Evolutionary conservation across 2,797 vertebrate genomes (phyloP).

Genomic region (Protonibea diacanthus): DNA sequence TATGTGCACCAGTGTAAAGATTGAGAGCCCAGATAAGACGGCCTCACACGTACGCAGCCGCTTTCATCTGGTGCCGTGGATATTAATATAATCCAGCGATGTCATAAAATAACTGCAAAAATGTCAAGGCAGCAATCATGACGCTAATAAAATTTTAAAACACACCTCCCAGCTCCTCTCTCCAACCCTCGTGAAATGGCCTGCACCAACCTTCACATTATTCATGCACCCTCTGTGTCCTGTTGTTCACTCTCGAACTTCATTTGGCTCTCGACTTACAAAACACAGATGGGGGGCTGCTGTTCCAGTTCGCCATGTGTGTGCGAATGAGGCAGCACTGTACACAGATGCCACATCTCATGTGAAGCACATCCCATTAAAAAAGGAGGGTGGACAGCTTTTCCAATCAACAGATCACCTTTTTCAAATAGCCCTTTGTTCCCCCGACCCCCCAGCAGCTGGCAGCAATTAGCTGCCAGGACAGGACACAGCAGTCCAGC

Average conservation of each 20-base stretch:
- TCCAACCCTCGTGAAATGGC: conserved; percentile 24
- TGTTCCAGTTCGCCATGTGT: conserved; percentile 66
- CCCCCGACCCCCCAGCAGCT: conserved; percentile 77
- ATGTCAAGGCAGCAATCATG: conserved; percentile 38
- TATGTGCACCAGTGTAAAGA: conserved; percentile 45
- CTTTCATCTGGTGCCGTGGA: conserved; percentile 32
- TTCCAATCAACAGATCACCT: conserved; percentile 85
- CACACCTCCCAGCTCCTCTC: conserved; percentile 2
- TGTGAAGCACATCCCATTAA: conserved; percentile 83
- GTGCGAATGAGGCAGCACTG: conserved; percentile 62
- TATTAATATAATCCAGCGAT: conserved; percentile 29
- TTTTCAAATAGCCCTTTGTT: conserved; percentile 88
- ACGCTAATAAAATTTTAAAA: conserved; percentile 35
- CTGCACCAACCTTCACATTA: conserved; percentile 11
- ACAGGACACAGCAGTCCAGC: conserved; percentile 77
- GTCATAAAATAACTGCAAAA: conserved; percentile 39
- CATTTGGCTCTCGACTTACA: conserved; percentile 44
- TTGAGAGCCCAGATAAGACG: conserved; percentile 49
- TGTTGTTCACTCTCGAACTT: conserved; percentile 31
- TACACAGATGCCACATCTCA: conserved; percentile 84
- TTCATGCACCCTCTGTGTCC: conserved; percentile 17
- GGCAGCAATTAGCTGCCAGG: conserved; percentile 86
- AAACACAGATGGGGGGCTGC: conserved; percentile 73
- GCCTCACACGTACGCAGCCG: conserved; percentile 13
- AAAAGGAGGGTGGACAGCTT: conserved; percentile 78